Conservation (phyloP, 2,797 vertebrate genomes). For the Mormyrus hasselquistii region DNA sequence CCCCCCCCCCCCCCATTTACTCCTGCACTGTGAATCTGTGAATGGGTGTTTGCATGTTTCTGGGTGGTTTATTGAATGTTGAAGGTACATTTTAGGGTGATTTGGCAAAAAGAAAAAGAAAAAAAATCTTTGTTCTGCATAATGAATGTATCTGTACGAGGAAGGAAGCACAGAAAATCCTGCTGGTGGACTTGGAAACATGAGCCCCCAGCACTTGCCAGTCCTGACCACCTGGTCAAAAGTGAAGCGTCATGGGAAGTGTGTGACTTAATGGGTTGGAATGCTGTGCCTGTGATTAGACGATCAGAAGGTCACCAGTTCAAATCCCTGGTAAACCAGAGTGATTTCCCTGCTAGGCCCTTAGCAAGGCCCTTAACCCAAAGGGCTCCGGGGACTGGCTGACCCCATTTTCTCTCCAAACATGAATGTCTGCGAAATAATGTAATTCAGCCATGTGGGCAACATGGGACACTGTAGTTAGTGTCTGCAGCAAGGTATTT, state of each 20-base stretch:
- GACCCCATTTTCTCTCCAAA: not conserved
- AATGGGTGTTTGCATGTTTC: not conserved
- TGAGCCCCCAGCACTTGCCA: not conserved
- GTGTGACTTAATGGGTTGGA: not conserved
- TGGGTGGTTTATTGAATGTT: not conserved
- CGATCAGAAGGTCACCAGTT: not conserved
- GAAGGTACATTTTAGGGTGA: not conserved
- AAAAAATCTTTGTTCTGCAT: not conserved
- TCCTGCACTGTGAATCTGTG: not conserved
- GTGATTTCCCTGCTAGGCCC: not conserved
- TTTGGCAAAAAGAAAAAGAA: not conserved
- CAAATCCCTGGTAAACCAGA: not conserved
- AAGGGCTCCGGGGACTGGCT: not conserved
- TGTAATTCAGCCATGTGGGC: not conserved
- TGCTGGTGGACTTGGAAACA: not conserved
- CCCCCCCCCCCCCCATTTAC: not conserved
- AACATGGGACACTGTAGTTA: not conserved
- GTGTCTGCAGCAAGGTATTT: not conserved
- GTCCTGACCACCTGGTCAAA: not conserved
- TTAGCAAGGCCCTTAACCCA: not conserved
- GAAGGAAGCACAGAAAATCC: not conserved
- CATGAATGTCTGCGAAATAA: not conserved
- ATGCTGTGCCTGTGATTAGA: not conserved
- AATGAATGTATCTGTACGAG: not conserved
- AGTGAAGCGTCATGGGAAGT: not conserved